Percentiles rank a stretch among this genome's conserved stretches.
These are phyloP conservation scores for Thalassophryne amazonica DNA, from an alignment of 2,797 vertebrate species.

Conservation along the genomic window DNA sequence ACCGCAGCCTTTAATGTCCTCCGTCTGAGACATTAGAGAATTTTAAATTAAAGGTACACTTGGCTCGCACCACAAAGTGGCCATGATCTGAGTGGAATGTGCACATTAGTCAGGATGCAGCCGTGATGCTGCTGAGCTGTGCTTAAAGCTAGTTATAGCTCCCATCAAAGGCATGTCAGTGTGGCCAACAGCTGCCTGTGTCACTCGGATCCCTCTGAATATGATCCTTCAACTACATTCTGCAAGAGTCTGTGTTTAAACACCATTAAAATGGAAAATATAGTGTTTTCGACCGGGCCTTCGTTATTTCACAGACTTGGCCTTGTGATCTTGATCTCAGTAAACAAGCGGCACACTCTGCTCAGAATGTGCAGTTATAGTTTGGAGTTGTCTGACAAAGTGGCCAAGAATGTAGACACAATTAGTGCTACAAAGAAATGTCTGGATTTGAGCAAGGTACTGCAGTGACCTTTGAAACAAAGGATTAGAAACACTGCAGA, in stretches of 20 bases:
- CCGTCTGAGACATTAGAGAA: conserved; percentile 75
- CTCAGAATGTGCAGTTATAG: conserved; percentile 40
- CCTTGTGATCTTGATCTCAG: conserved; percentile 66
- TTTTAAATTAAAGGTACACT: conserved; percentile 80
- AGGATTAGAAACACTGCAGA: conserved; percentile 44
- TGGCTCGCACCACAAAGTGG: conserved; percentile 64
- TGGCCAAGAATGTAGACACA: conserved; percentile 63
- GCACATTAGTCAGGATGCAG: conserved; percentile 69
- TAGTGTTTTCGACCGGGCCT: conserved; percentile 61
- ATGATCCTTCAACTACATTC: conserved; percentile 67
- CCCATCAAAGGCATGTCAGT: conserved; percentile 76
- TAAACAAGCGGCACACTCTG: conserved; percentile 67
- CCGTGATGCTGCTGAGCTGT: conserved; percentile 50
- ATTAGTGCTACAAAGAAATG: conserved; percentile 62
- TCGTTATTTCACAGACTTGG: conserved; percentile 69
- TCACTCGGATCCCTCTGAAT: conserved; percentile 74
- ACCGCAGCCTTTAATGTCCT: conserved; percentile 62
- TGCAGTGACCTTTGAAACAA: conserved; percentile 66
- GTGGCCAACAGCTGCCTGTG: conserved; percentile 70
- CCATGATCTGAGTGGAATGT: conserved; percentile 56
- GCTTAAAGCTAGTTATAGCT: conserved; percentile 76
- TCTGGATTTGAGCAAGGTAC: conserved; percentile 57
- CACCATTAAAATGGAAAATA: conserved; percentile 76
- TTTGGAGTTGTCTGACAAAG: conserved; percentile 57
- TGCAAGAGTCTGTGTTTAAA: conserved; percentile 67